Percentiles rank a stretch among this genome's conserved stretches.
These are phyloP conservation scores for Nematolebias whitei DNA, from an alignment of 2,113 vertebrate species.

Conservation along the genomic window DNA sequence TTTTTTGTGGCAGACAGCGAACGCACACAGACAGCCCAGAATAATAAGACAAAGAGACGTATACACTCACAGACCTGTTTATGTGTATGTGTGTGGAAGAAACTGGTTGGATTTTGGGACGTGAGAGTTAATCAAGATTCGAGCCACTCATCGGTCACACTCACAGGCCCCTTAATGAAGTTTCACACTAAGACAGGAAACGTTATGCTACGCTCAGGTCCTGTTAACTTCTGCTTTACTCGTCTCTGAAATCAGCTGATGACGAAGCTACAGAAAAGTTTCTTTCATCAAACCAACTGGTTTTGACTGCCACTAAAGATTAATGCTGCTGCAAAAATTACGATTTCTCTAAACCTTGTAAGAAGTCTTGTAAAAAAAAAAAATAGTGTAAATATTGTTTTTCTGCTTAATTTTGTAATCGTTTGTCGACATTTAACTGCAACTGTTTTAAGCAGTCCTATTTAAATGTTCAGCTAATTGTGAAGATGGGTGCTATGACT, in stretches of 20 bases:
- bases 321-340: background rate
- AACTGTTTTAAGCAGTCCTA: no score
- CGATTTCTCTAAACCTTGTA: background rate
- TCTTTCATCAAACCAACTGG: conserved; percentile 30
- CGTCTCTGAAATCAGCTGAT: no score
- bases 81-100: no score
- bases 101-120: background rate
- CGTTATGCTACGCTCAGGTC: conserved; percentile 3
- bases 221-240: conserved; percentile 33
- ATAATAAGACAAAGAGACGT: background rate
- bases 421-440: no score
- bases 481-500: no score
- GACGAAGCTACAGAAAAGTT: conserved; percentile 1
- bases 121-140: conserved; percentile 60
- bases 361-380: no score
- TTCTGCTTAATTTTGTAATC: no score
- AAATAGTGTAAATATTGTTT: no score
- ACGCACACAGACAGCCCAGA: background rate
- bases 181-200: conserved; percentile 35
- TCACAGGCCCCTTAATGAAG: background rate
- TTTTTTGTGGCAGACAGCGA: conserved; percentile 23
- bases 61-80: no score
- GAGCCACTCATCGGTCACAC: conserved; percentile 54
- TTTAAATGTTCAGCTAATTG: no score
- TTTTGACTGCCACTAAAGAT: conserved; percentile 19